Evolutionary conservation across 2,113 vertebrate species (phyloP).

Genomic region (Triplophysa tibetana): DNA sequence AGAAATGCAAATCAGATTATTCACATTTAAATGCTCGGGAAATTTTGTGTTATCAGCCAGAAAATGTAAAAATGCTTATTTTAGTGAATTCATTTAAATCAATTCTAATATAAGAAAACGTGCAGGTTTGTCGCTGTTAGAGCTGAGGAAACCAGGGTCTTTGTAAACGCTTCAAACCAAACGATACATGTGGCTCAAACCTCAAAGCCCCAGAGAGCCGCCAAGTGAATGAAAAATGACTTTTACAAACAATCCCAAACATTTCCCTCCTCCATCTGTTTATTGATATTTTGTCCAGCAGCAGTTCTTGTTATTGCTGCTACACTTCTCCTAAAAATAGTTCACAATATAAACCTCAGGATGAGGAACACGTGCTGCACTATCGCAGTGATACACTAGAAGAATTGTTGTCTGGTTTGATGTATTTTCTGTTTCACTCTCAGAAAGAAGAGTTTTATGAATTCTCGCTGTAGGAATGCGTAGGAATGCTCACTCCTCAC

Average conservation of each 20-base stretch:
- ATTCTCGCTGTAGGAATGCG: conserved; percentile 65
- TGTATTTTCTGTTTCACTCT: conserved; percentile 28
- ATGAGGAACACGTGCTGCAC: background rate
- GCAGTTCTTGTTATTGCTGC: conserved; percentile 33
- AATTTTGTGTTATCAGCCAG: too few species aligned
- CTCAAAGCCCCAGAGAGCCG: background rate
- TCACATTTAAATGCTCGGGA: too few species aligned
- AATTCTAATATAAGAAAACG: too few species aligned
- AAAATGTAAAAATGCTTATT: too few species aligned
- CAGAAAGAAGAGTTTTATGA: conserved; percentile 60
- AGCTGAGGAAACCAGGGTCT: background rate
- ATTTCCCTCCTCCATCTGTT: conserved; percentile 15
- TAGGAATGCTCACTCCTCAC: conserved; percentile 67
- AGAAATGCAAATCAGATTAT: background rate
- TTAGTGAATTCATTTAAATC: too few species aligned
- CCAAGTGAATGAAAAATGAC: conserved; percentile 1
- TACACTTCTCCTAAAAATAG: conserved; percentile 44
- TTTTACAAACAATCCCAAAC: conserved; percentile 10
- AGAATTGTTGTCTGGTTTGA: conserved; percentile 42
- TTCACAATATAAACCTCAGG: conserved; percentile 32
- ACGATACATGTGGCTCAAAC: background rate
- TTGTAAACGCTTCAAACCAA: background rate
- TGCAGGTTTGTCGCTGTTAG: too few species aligned
- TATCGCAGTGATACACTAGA: conserved; percentile 49
- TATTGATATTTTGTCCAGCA: conserved; percentile 35